Evolutionary conservation across 1,140 invertebrate species (phyloP).

Genomic region (Stenopsyche tienmushanensis): DNA sequence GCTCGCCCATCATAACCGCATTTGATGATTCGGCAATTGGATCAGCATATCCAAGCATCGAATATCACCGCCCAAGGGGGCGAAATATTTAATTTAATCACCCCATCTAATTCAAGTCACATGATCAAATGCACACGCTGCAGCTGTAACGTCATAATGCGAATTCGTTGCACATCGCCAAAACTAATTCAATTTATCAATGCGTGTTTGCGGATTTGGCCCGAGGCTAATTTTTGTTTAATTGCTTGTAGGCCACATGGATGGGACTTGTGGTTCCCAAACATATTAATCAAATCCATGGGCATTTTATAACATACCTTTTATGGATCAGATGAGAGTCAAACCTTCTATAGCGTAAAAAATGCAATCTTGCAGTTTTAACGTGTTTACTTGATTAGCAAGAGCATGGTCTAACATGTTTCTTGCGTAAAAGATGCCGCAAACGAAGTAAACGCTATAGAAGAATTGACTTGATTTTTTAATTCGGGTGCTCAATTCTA

Average conservation of each 20-base stretch:
- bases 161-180: slow-evolving; percentile 17
- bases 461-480: no score
- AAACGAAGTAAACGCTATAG: no score
- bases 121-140: neutral
- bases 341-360: no score
- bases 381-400: neutral
- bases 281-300: no score
- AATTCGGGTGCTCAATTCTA: neutral
- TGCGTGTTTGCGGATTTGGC: slow-evolving; percentile 28
- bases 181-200: slow-evolving; percentile 35
- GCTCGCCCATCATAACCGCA: no score
- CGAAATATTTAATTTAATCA: neutral
- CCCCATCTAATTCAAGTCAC: neutral
- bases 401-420: no score
- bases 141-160: neutral
- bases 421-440: no score
- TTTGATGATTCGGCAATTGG: no score
- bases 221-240: slow-evolving; percentile 37
- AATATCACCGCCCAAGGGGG: neutral
- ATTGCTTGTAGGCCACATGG: slow-evolving; percentile 31
- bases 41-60: neutral
- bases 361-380: no score
- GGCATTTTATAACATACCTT: no score
- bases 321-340: no score
- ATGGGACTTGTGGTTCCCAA: no score